Evolutionary conservation across 2,113 vertebrate genomes (phyloP), one percentile per base, ranked within the genome.

Genomic region (Cathartes aura): DNA sequence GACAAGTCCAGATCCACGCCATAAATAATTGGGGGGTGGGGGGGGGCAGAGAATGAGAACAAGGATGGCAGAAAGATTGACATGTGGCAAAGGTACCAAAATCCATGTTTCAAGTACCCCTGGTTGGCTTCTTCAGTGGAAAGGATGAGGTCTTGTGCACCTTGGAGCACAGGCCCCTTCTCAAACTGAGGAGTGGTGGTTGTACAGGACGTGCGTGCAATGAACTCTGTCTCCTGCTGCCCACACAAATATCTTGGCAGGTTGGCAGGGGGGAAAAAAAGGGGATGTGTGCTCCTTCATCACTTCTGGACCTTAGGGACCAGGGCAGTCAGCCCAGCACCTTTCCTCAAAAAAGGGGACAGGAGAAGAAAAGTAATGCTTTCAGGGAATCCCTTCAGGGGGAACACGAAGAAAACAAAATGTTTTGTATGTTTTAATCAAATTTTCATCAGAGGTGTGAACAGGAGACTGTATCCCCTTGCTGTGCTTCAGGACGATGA

Each of bases 201-300:
- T 38, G 15, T 47, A 17, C 9, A 42, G 38, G 22, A 29, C 0
- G 0, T 14, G 11, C 0, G 0, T 66, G 60, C 2, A 1, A 52
- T 43, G 32, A 55, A 47, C 27, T 74, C 26, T 52, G 36, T 82
- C 50, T 73, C 23, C 73, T 16, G 29, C 14, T 70, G 53, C 32
- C 38, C 68, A 36, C 53, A 32, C 30, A 76, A 79, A 43, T 30
- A 27, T 30, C 40, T 82, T 38, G n/a, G 21, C 22, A 36, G 12
- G 17, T 48, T 85, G 75, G 24, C 11, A 30, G 15, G 11, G 4
- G 2, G 6, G 3, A 1, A 32, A 14, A 59, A 73, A 64, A 12
- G 5, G 22, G 17, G 4, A 70, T 14, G 14, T 21, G 6, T 45
- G 16, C 30, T 91, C 12, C 42, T 88, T 72, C 1, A 0, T 48